These are phyloP conservation scores for Alosa sapidissima DNA, from an alignment of 2,797 vertebrate species.

Conservation along the genomic window DNA sequence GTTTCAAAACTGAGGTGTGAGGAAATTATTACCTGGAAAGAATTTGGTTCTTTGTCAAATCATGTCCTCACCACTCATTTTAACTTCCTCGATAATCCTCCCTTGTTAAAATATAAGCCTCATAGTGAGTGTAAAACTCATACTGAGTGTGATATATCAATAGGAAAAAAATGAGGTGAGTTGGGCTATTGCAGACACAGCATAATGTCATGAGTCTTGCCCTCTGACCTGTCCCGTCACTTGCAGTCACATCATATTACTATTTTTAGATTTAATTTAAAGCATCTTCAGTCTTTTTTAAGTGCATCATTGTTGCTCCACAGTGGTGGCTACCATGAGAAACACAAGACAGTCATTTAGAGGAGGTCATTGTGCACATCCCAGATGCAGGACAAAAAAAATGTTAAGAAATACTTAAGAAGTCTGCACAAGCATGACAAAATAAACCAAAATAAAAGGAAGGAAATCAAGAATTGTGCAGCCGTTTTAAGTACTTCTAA, in stretches of 20 bases:
- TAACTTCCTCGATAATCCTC: not conserved
- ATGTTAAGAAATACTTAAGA: too few relatives aligned
- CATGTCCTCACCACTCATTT: not conserved
- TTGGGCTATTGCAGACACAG: not conserved
- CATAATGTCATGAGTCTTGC: not conserved
- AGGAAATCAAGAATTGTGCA: too few relatives aligned
- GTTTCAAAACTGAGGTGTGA: not conserved
- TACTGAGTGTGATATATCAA: not conserved
- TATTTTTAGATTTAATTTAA: too few relatives aligned
- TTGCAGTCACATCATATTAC: not conserved
- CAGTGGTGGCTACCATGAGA: too few relatives aligned
- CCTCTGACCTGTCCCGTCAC: too few relatives aligned
- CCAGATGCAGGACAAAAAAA: too few relatives aligned
- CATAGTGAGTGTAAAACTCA: not conserved
- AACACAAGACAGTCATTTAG: too few relatives aligned
- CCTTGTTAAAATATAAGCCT: not conserved
- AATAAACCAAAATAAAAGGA: too few relatives aligned
- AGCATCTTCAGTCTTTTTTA: too few relatives aligned
- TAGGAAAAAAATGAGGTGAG: not conserved
- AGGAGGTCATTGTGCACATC: too few relatives aligned
- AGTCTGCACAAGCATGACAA: too few relatives aligned
- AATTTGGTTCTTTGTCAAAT: not conserved
- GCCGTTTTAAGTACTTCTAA: too few relatives aligned
- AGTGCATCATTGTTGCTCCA: not conserved
- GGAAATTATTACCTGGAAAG: not conserved